phyloP scores from a whole-genome alignment of 2,113 vertebrate species.

The Pelmatolapia mariae region DNA sequence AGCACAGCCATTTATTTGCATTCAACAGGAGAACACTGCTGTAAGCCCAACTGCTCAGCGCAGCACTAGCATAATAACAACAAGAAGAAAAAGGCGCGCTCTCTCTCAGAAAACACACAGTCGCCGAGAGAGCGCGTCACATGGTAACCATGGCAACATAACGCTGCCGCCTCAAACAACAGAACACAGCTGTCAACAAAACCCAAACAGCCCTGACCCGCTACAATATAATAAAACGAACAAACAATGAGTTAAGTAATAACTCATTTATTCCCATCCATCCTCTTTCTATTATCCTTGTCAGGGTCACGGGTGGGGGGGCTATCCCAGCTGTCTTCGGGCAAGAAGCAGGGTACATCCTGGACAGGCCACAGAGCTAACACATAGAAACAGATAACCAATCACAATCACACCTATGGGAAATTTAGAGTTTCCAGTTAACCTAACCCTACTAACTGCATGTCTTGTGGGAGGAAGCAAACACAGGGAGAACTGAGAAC shows the following conservation, averaged over 20 bases:
- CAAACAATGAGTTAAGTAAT: background rate
- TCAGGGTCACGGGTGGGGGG: background rate
- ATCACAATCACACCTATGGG: background rate
- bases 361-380: background rate
- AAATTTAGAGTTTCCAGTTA: background rate
- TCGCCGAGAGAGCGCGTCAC: too few species aligned
- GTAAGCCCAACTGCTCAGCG: too few species aligned
- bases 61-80: too few species aligned
- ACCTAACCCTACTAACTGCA: background rate
- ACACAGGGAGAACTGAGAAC: background rate
- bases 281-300: accelerated
- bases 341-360: background rate
- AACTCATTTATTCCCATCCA: accelerated
- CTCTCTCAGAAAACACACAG: too few species aligned
- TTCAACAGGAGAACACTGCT: too few species aligned
- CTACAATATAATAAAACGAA: background rate
- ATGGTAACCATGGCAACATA: too few species aligned
- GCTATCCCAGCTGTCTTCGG: background rate
- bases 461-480: background rate
- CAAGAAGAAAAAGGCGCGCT: too few species aligned
- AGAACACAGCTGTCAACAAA: too few species aligned
- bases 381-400: background rate
- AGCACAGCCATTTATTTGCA: too few species aligned
- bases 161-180: too few species aligned
- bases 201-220: too few species aligned